A percentile compares a stretch with the other conserved stretches of the same genome.
These are phyloP conservation scores for Seriola aureovittata DNA, from an alignment of 2,113 vertebrate genomes.

Conservation along the genomic window DNA sequence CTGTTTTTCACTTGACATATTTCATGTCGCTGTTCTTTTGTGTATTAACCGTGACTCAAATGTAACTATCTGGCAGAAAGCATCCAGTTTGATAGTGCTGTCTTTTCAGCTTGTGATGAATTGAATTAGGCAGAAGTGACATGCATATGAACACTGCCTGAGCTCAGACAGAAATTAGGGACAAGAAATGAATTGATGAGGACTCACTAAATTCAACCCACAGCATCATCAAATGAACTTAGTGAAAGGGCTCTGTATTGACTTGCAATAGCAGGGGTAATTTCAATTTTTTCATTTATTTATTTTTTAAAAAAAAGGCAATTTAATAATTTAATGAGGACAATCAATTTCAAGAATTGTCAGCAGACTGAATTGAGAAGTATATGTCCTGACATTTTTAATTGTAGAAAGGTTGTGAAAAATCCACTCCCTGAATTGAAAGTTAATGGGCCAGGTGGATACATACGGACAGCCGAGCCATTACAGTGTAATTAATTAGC, in stretches of 20 bases:
- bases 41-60: constrained; percentile 52
- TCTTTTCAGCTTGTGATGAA: constrained; percentile 49
- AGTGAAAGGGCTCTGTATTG: constrained; percentile 28
- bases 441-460: constrained; percentile 76
- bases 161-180: constrained; percentile 33
- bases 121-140: constrained; percentile 51
- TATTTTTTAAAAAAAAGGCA: constrained; percentile 9
- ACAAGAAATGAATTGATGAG: constrained; percentile 20
- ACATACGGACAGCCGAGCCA: constrained; percentile 46
- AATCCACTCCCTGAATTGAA: constrained; percentile 56
- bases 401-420: constrained; percentile 49
- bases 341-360: constrained; percentile 57
- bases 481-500: constrained; percentile 67
- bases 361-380: constrained; percentile 59
- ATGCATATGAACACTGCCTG: constrained; percentile 16
- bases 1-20: constrained; percentile 57
- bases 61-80: constrained; percentile 30
- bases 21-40: constrained; percentile 58
- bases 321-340: constrained; percentile 53
- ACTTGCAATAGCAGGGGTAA: constrained; percentile 32
- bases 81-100: constrained; percentile 36
- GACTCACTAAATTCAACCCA: constrained; percentile 31
- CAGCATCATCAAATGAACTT: constrained; percentile 32
- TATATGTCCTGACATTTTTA: constrained; percentile 50
- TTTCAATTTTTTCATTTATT: constrained; percentile 20